Evolutionary conservation across 2,113 vertebrate genomes (phyloP), one percentile per base, ranked within the genome.

Genomic region (Hiodon tergisus): DNA sequence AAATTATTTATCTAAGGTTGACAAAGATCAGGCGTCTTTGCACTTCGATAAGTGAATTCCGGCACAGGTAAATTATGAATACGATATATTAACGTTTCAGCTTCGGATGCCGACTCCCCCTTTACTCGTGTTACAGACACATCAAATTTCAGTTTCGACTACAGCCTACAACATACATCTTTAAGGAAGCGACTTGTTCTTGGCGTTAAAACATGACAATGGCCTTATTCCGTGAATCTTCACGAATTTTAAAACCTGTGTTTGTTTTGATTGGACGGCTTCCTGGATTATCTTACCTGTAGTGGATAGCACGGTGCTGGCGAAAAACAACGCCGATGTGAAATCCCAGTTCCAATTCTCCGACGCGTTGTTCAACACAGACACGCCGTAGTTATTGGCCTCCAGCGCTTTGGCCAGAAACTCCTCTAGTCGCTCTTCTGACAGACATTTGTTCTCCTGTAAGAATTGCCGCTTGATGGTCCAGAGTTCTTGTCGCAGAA

Each of bases 331-430:
- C 0, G 97, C 92, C 0, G 97, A 98, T 78, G 94, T 95, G 90
- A 98, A 98, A 91, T 98, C 96, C 97, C 96, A 98, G 88, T 97
- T 98, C 95, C 94, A 97, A 87, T 94, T 94, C 0, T 88, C 89
- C 0, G 95, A 94, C 7, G 93, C 92, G 85, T 98, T 98, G 82
- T 95, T 93, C 73, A 98, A 92, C 82, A 95, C 93, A 48, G 96
- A 98, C 62, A 98, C 95, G 75, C 96, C 96, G 79, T 98, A 97
- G 82, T 94, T 97, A 79, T 92, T 98, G 88, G 95, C 96, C 71
- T 95, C 93, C 77, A 98, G 89, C 65, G 95, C 95, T 73, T 88
- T 92, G 79, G 86, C 79, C 71, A 98, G 78, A 80, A 98, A 97
- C 67, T 82, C 78, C 89, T 98, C 95, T 31, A 98, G 92, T 51